Conservation (phyloP, 2,113 vertebrate genomes). For the Thunnus thynnus region DNA sequence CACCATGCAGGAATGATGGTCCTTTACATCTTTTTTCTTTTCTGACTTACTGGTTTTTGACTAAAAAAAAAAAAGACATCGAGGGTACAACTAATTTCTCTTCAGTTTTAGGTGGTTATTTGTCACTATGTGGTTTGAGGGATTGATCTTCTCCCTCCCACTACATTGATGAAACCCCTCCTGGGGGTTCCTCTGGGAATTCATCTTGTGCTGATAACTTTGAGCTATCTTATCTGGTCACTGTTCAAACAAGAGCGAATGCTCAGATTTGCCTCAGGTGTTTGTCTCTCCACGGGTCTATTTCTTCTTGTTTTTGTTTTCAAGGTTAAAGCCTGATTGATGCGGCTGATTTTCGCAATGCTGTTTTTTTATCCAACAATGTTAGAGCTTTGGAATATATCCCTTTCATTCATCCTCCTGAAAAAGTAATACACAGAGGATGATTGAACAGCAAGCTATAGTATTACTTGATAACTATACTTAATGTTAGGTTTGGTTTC, state of each 20-base stretch:
- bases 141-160: conserved; percentile 75
- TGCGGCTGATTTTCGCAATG: conserved; percentile 43
- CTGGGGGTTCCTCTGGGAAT: conserved; percentile 74
- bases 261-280: conserved; percentile 79
- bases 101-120: conserved; percentile 70
- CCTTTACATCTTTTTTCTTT: conserved; percentile 26
- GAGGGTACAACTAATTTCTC: conserved; percentile 54
- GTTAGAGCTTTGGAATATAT: conserved; percentile 28
- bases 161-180: conserved; percentile 78
- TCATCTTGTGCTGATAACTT: conserved; percentile 83
- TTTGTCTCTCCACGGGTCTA: conserved; percentile 71
- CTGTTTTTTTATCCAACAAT: conserved; percentile 43
- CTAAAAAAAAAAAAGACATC: conserved; percentile 16
- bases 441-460: not conserved
- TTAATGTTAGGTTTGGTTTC: conserved; percentile 8
- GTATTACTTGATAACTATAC: conserved; percentile 1
- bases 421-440: not conserved
- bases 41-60: conserved; percentile 20
- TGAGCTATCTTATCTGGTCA: conserved; percentile 82
- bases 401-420: conserved; percentile 18
- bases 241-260: conserved; percentile 83
- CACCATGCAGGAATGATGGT: conserved; percentile 13
- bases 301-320: conserved; percentile 79
- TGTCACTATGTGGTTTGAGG: conserved; percentile 72
- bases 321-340: conserved; percentile 79